Evolutionary conservation across 2,797 vertebrate genomes (phyloP), one percentile per base, ranked within the genome.

Genomic region (Mycteria americana): DNA sequence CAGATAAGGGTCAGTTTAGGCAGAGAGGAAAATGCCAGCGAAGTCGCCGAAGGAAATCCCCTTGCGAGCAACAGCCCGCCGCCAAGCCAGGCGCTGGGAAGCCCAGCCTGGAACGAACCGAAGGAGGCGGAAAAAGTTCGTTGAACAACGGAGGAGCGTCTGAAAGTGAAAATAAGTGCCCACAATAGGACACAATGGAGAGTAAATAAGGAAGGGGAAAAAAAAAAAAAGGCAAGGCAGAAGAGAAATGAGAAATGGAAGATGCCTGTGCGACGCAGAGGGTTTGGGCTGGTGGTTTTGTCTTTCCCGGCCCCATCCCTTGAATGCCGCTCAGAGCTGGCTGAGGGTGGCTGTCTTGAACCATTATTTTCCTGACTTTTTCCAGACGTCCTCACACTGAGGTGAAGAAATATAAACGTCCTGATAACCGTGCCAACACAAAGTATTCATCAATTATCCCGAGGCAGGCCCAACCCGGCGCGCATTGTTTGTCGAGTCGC

Each of bases 61-160:
- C 70, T 25, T 5, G 23, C 2, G 22, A 60, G 28, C 35, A 37
- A 7, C 56, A 51, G 17, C 35, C 25, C 51, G 68, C 22, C 2
- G 0, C 41, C 4, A 0, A 16, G 33, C 21, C 46, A 5, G 39
- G 67, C 72, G 24, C n/a, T 0, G 2, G 67, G 21, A 21, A 74
- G 28, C 4, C 30, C 63, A 68, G 73, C 37, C 74, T 30, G 59
- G 54, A 50, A 33, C 37, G 4, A 65, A 22, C 4, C 4, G 23
- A 31, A 63, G 72, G 25, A 78, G 64, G 39, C 0, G 4, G 31
- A 24, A 50, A 25, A 62, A 50, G 22, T 19, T 79, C 2, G 1
- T 3, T 23, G 64, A 83, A 65, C 12, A 4, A 8, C 1, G 3
- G 3, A 17, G n/a, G 5, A 1, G 11, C 43, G n/a, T 25, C 9